Evolutionary conservation across 2,888 invertebrate genomes (phyloP).

Genomic region (Acanthopleura granulata): DNA sequence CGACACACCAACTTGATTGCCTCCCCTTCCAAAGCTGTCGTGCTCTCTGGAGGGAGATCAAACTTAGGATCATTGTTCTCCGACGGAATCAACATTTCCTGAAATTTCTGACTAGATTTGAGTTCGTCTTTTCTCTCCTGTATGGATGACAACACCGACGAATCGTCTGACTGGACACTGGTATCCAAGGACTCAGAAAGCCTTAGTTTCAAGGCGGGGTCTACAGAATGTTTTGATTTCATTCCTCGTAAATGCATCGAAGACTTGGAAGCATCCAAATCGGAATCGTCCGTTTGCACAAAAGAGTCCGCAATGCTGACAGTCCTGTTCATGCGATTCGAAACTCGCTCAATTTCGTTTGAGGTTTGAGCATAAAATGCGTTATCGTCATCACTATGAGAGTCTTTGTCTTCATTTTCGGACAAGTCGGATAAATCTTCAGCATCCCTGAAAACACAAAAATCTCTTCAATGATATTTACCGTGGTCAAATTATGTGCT

Average conservation of each 20-base stretch:
- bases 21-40: conserved; percentile 59
- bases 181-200: neutral
- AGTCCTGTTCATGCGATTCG: conserved; percentile 16
- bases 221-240: neutral
- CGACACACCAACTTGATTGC: conserved; percentile 55
- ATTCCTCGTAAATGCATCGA: neutral
- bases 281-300: conserved; percentile 17
- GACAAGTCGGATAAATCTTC: conserved; percentile 63
- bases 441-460: conserved; percentile 44
- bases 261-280: conserved; percentile 6
- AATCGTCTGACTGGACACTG: conserved; percentile 19
- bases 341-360: conserved; percentile 52
- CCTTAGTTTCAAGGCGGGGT: neutral
- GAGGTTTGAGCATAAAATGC: conserved; percentile 56
- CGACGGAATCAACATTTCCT: conserved; percentile 50
- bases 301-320: neutral
- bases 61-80: conserved; percentile 62
- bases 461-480: no score
- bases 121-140: conserved; percentile 3
- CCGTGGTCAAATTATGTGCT: no score
- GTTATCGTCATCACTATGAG: conserved; percentile 46
- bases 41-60: conserved; percentile 54
- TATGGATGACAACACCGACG: neutral
- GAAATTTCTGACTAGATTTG: conserved; percentile 36
- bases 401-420: conserved; percentile 45